Conservation (phyloP, 2,888 invertebrate genomes). For the Cephonodes hylas region DNA sequence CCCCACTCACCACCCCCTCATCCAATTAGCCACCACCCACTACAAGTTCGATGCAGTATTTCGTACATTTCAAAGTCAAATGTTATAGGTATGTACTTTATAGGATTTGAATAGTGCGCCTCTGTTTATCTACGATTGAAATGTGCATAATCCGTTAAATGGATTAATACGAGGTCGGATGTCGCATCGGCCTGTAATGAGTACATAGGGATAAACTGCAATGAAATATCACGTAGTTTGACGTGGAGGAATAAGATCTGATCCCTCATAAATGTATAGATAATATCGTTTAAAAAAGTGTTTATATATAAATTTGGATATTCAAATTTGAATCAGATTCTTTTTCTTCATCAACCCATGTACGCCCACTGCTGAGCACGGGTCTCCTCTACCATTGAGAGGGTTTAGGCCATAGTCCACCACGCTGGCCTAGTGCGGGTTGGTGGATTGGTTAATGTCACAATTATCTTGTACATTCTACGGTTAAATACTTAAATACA, state of each 20-base stretch:
- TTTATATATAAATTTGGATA: no score
- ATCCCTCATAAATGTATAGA: no score
- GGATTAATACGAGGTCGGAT: neutral
- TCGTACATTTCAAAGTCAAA: conserved; percentile 33
- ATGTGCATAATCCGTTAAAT: conserved; percentile 1
- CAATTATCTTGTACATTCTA: no score
- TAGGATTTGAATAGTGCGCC: neutral
- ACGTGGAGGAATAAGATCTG: neutral
- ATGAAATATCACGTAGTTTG: neutral
- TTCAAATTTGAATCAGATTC: no score
- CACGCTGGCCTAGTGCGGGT: no score
- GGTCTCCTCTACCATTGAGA: no score
- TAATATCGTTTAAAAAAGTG: no score
- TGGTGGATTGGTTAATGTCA: no score
- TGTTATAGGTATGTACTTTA: conserved; percentile 22
- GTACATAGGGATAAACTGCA: neutral
- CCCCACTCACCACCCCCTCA: conserved; percentile 35
- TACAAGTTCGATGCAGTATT: conserved; percentile 39
- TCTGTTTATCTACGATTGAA: conserved; percentile 11
- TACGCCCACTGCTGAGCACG: no score
- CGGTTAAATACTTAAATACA: no score
- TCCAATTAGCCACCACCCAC: conserved; percentile 52
- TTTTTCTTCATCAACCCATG: no score
- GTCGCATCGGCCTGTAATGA: neutral
- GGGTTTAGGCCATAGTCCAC: no score